A percentile compares a stretch with the other conserved stretches of the same genome.
Evolutionary conservation across 2,797 vertebrate genomes (phyloP).

Genomic region (Threskiornis aethiopicus): DNA sequence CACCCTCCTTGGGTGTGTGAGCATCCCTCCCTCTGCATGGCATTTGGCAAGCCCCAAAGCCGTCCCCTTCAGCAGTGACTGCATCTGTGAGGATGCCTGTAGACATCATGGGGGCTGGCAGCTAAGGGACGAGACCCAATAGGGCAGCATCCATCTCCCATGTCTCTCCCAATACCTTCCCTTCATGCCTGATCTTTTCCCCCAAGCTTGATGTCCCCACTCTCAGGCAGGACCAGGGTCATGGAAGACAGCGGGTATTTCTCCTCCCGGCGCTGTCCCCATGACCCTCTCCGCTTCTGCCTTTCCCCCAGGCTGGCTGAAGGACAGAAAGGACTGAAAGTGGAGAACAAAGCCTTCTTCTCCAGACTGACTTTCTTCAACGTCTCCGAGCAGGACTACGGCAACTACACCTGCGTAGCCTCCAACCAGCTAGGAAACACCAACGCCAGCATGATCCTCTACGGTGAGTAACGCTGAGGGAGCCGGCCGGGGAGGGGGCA

Average conservation of each 20-base stretch:
- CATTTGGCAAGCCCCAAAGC: neutral
- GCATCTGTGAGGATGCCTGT: neutral
- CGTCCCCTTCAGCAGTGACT: neutral
- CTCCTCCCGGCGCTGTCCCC: neutral
- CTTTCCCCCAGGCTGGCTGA: constrained; percentile 82
- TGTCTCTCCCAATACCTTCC: neutral
- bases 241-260: rapidly evolving
- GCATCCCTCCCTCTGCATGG: neutral
- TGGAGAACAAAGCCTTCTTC: constrained; percentile 94
- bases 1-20: rapidly evolving
- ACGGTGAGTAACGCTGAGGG: constrained; percentile 79
- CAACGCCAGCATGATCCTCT: constrained; percentile 95
- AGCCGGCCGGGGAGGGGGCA: neutral
- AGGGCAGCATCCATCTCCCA: neutral
- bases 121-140: neutral
- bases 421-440: constrained; percentile 93
- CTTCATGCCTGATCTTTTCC: neutral
- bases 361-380: constrained; percentile 97
- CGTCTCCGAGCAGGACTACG: constrained; percentile 95
- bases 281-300: neutral
- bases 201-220: rapidly evolving
- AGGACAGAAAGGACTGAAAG: constrained; percentile 91
- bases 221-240: no score
- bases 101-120: neutral
- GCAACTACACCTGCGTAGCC: constrained; percentile 97